Evolutionary conservation across 2,113 vertebrate species (phyloP).

Genomic region (Burhinus bistriatus): DNA sequence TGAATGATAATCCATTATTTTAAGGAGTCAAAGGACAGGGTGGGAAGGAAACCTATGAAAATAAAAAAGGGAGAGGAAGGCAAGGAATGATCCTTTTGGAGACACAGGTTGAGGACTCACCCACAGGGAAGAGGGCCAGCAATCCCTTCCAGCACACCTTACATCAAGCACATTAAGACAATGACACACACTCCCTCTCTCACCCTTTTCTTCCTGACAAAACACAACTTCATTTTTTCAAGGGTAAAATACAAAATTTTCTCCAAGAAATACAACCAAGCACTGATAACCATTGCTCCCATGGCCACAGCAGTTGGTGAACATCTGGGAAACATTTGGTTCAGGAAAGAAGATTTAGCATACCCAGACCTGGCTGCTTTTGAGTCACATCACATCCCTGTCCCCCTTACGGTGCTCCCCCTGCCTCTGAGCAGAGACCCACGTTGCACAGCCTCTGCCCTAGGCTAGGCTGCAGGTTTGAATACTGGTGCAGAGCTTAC

Average conservation of each 20-base stretch:
- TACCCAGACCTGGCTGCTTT: not conserved
- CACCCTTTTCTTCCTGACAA: not conserved
- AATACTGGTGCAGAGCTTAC: not conserved
- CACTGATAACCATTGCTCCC: not conserved
- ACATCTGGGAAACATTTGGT: rapidly evolving
- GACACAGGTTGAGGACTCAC: not conserved
- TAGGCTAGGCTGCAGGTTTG: rapidly evolving
- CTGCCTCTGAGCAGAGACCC: not conserved
- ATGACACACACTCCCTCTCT: not conserved
- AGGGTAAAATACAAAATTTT: not conserved
- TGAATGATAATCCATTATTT: not conserved
- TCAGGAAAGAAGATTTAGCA: not conserved
- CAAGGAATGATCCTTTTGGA: not conserved
- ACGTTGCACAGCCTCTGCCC: rapidly evolving
- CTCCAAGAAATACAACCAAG: not conserved
- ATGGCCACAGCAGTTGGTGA: not conserved
- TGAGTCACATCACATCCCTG: rapidly evolving
- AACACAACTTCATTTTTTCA: not conserved
- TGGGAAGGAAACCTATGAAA: not conserved
- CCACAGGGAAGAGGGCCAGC: not conserved
- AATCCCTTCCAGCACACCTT: no score
- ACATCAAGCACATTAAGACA: no score
- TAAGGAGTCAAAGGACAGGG: not conserved
- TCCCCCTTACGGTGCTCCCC: rapidly evolving
- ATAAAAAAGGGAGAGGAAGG: not conserved